These are phyloP conservation scores for Platypus cylindrus DNA, from an alignment of 2,888 invertebrate species.

Conservation along the genomic window DNA sequence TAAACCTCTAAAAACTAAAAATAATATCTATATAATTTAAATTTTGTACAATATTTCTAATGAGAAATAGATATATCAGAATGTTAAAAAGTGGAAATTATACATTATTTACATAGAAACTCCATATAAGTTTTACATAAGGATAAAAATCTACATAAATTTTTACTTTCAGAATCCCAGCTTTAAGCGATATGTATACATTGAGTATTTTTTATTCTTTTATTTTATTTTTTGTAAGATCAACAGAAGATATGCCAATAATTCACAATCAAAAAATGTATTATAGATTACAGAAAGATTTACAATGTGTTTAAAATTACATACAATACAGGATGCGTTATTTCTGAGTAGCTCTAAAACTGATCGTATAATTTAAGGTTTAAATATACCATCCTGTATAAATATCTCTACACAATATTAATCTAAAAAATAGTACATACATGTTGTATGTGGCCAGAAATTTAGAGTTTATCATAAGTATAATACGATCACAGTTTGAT, in stretches of 20 bases:
- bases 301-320: too few relatives aligned
- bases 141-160: background rate
- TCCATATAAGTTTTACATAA: constrained; percentile 3
- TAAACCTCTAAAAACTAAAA: constrained; percentile 21
- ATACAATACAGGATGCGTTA: too few relatives aligned
- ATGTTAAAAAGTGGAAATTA: constrained; percentile 4
- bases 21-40: constrained; percentile 3
- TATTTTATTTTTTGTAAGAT: constrained; percentile 5
- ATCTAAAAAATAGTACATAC: too few relatives aligned
- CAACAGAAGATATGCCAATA: constrained; percentile 11
- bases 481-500: constrained; percentile 33
- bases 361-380: too few relatives aligned
- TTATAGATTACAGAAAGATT: too few relatives aligned
- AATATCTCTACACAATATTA: too few relatives aligned
- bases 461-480: constrained; percentile 25
- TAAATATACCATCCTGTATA: too few relatives aligned
- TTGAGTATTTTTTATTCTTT: constrained; percentile 15
- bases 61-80: constrained; percentile 1
- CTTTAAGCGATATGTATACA: constrained; percentile 37
- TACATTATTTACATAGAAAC: constrained; percentile 12
- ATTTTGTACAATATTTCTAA: constrained; percentile 10
- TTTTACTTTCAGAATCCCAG: constrained; percentile 30
- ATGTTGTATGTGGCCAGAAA: too few relatives aligned
- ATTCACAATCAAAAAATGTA: too few relatives aligned
- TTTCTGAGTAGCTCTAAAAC: too few relatives aligned